Evolutionary conservation across 92 coral and sea anemone species (phyloP).

Genomic region (Paramuricea clavata): DNA sequence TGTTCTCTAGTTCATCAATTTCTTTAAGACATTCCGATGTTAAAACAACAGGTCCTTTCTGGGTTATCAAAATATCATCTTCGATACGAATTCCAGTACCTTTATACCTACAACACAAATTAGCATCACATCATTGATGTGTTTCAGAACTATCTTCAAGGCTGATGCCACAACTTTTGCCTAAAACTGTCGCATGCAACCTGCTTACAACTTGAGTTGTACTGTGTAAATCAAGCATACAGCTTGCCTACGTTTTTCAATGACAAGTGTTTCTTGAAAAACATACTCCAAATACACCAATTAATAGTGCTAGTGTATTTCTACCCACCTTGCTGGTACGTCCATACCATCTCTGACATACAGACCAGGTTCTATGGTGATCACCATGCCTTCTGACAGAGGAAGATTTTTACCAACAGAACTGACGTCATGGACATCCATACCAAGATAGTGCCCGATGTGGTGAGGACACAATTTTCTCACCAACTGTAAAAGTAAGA

Average conservation of each 20-base stretch:
- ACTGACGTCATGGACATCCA: conserved; percentile 96
- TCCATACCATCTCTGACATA: conserved; percentile 73
- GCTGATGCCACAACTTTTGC: too few species aligned
- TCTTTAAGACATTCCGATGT: conserved; percentile 92
- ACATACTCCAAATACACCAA: background rate
- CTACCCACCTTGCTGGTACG: conserved; percentile 79
- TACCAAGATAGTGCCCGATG: conserved; percentile 95
- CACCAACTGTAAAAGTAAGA: conserved; percentile 66
- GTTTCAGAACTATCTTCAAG: too few species aligned
- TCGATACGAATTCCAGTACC: conserved; percentile 96
- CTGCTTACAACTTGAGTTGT: too few species aligned
- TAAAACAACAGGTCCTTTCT: conserved; percentile 80
- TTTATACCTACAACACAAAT: conserved; percentile 67
- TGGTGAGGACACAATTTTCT: conserved; percentile 92
- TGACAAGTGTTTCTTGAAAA: too few species aligned
- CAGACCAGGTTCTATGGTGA: conserved; percentile 97
- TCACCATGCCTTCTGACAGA: conserved; percentile 88
- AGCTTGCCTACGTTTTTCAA: too few species aligned
- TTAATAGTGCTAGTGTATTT: background rate
- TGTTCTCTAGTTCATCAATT: conserved; percentile 81
- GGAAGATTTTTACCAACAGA: conserved; percentile 88
- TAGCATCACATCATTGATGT: too few species aligned
- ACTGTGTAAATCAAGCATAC: too few species aligned
- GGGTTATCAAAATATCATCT: conserved; percentile 91
- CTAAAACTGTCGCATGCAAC: too few species aligned